These are phyloP conservation scores for Saturnia pavonia DNA, from an alignment of 2,888 invertebrate genomes.

Conservation along the genomic window DNA sequence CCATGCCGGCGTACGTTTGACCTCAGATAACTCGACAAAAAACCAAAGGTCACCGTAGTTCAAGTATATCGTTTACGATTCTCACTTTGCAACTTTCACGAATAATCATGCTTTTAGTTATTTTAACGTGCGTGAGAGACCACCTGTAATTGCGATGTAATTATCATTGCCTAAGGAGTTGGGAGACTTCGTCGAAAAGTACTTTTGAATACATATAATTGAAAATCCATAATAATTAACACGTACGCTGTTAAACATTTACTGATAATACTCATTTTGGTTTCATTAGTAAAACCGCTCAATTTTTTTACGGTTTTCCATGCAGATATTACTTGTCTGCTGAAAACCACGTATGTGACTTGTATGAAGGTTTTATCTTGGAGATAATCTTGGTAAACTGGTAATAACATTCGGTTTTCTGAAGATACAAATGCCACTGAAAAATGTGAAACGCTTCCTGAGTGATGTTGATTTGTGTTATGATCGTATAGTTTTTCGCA, in stretches of 20 bases:
- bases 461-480: neutral
- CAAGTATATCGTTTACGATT: conserved; percentile 43
- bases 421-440: neutral
- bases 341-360: neutral
- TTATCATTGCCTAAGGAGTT: conserved; percentile 32
- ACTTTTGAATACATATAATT: conserved; percentile 8
- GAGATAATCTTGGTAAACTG: too few species aligned
- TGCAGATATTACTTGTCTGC: neutral
- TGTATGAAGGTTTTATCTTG: neutral
- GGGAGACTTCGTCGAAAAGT: conserved; percentile 33
- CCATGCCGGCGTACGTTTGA: conserved; percentile 28
- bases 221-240: conserved; percentile 8
- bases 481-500: neutral
- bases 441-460: neutral
- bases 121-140: conserved; percentile 34
- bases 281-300: conserved; percentile 2
- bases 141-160: conserved; percentile 41
- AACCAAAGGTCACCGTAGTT: conserved; percentile 61
- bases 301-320: neutral
- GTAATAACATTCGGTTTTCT: neutral
- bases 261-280: neutral
- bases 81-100: conserved; percentile 64
- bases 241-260: neutral
- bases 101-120: conserved; percentile 28
- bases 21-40: conserved; percentile 40